Conservation (phyloP, 2,113 vertebrate genomes). For the Procavia capensis region DNA sequence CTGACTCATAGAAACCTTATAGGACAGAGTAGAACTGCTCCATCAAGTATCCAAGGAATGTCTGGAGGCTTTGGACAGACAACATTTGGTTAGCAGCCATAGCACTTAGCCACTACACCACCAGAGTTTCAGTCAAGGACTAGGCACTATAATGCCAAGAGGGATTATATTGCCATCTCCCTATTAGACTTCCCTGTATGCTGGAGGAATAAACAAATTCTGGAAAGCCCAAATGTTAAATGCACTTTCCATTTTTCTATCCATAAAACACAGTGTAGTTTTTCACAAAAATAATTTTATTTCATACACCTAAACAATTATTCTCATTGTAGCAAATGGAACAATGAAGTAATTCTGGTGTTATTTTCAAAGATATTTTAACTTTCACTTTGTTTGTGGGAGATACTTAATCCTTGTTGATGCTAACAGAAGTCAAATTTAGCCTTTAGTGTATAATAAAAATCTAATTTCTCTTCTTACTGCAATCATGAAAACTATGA, state of each 20-base stretch:
- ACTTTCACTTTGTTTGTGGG: neutral
- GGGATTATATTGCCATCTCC: neutral
- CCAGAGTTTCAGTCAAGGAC: too few species aligned
- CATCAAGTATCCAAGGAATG: neutral
- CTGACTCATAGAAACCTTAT: neutral
- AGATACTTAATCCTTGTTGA: slow-evolving; percentile 44
- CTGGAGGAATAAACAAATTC: neutral
- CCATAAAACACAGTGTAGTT: neutral
- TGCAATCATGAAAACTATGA: slow-evolving; percentile 42
- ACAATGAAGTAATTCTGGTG: slow-evolving; percentile 10
- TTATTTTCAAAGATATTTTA: slow-evolving; percentile 47
- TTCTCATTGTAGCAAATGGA: neutral
- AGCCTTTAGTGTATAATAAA: slow-evolving; percentile 44
- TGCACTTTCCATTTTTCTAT: neutral
- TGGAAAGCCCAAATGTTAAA: slow-evolving; percentile 1
- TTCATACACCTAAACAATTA: neutral
- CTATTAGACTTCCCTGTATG: neutral
- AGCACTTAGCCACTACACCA: neutral
- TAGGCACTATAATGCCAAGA: neutral
- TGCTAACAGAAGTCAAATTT: slow-evolving; percentile 44
- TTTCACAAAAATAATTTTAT: slow-evolving; percentile 19
- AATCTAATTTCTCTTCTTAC: slow-evolving; percentile 55
- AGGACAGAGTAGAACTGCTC: neutral
- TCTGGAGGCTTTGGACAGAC: neutral
- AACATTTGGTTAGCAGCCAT: neutral